These are phyloP conservation scores for Machimus atricapillus DNA, from an alignment of 2,888 invertebrate genomes.

Conservation along the genomic window DNA sequence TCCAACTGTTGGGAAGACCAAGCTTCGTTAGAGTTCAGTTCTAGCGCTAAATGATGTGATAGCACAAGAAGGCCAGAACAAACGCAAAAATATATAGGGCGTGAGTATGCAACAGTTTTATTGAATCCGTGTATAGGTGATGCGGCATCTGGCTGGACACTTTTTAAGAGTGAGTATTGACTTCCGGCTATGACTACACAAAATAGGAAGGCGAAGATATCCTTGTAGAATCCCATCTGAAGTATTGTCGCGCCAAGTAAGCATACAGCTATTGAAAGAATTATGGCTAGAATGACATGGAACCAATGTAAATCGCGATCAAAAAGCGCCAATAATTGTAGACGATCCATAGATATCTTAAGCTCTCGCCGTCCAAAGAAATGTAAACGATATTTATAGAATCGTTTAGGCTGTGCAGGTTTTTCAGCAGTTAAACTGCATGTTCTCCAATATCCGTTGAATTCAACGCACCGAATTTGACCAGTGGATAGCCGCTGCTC, in stretches of 20 bases:
- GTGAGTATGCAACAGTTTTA: slow-evolving; percentile 89
- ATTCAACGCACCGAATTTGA: slow-evolving; percentile 53
- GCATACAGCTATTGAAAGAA: slow-evolving; percentile 85
- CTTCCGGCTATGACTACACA: slow-evolving; percentile 98
- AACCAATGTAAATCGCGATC: slow-evolving; percentile 86
- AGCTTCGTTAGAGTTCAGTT: slow-evolving; percentile 45
- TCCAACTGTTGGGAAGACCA: not conserved
- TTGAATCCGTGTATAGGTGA: slow-evolving; percentile 99
- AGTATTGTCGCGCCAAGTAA: slow-evolving; percentile 84
- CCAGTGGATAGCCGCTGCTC: slow-evolving; percentile 39
- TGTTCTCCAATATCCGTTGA: slow-evolving; percentile 58
- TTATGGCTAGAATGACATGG: slow-evolving; percentile 77
- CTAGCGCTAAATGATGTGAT: slow-evolving; percentile 60
- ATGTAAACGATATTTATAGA: slow-evolving; percentile 60
- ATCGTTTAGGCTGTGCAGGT: slow-evolving; percentile 58
- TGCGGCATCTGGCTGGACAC: slow-evolving; percentile 98
- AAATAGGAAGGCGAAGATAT: slow-evolving; percentile 91
- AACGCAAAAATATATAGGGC: slow-evolving; percentile 92
- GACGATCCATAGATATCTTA: slow-evolving; percentile 90
- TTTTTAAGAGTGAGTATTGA: slow-evolving; percentile 95
- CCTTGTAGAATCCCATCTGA: slow-evolving; percentile 85
- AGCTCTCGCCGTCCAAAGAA: slow-evolving; percentile 58
- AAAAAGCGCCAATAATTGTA: slow-evolving; percentile 89
- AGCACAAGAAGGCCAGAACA: slow-evolving; percentile 69
- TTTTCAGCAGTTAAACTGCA: slow-evolving; percentile 58